These are phyloP conservation scores for Heliconius erato DNA, from an alignment of 2,888 invertebrate species.

Conservation along the genomic window DNA sequence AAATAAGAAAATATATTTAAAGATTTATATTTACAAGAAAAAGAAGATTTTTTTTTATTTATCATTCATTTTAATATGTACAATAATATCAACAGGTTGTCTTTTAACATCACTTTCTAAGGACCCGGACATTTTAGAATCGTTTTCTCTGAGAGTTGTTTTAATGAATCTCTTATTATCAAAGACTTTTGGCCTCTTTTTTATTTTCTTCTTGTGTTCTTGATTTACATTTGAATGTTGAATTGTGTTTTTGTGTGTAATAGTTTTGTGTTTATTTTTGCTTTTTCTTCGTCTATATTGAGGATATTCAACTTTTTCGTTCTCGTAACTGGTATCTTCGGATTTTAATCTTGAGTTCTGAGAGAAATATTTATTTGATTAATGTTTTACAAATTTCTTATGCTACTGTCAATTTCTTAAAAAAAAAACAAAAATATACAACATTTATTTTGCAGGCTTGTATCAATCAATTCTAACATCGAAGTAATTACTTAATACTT, in stretches of 20 bases:
- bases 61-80: conserved; percentile 52
- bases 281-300: conserved; percentile 32
- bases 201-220: conserved; percentile 33
- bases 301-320: conserved; percentile 41
- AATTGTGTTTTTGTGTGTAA: conserved; percentile 33
- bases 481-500: too few species aligned
- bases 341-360: conserved; percentile 26
- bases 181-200: conserved; percentile 19
- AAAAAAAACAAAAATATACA: too few species aligned
- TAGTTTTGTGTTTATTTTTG: conserved; percentile 35
- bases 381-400: too few species aligned
- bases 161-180: conserved; percentile 43
- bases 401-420: too few species aligned
- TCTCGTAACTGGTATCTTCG: conserved; percentile 23
- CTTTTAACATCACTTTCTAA: conserved; percentile 33
- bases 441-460: too few species aligned
- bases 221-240: conserved; percentile 3
- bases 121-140: conserved; percentile 46
- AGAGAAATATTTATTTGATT: background rate
- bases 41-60: too few species aligned
- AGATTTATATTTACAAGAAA: too few species aligned
- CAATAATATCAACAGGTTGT: conserved; percentile 50
- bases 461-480: too few species aligned
- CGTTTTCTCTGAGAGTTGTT: conserved; percentile 35
- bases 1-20: too few species aligned